These are phyloP conservation scores for Plagodis pulveraria DNA, from an alignment of 2,888 invertebrate species.

Conservation along the genomic window DNA sequence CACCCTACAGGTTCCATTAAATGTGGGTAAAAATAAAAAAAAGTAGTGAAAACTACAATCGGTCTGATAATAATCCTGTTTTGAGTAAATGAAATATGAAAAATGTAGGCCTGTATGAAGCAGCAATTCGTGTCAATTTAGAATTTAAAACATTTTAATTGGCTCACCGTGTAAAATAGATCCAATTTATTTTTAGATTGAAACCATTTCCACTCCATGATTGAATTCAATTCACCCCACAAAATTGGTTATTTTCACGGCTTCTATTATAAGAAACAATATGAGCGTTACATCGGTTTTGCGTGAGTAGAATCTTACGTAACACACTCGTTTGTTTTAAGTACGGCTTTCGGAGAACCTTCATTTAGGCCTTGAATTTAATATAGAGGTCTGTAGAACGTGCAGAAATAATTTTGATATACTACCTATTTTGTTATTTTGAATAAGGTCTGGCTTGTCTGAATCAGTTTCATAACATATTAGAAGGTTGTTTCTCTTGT, in stretches of 20 bases:
- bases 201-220: background rate
- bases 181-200: too few relatives aligned
- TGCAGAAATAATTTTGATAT: background rate
- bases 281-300: conserved; percentile 3
- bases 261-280: conserved; percentile 7
- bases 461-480: too few relatives aligned
- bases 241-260: conserved; percentile 7
- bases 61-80: too few relatives aligned
- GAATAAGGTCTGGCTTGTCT: background rate
- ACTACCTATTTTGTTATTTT: conserved; percentile 2
- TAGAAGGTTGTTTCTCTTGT: too few relatives aligned
- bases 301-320: conserved; percentile 3
- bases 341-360: conserved; percentile 6
- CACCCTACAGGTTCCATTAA: too few relatives aligned
- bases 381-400: conserved; percentile 8
- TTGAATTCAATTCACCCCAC: conserved; percentile 1
- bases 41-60: too few relatives aligned
- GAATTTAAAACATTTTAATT: too few relatives aligned
- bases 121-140: too few relatives aligned
- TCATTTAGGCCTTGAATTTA: conserved; percentile 15
- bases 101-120: too few relatives aligned
- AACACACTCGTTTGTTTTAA: conserved; percentile 23
- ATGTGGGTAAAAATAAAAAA: too few relatives aligned
- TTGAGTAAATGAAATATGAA: too few relatives aligned
- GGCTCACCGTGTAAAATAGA: too few relatives aligned